A percentile compares a stretch with the other conserved stretches of the same genome.
Conservation (phyloP, 1,140 invertebrate genomes). For the Drosophila ananassae region DNA sequence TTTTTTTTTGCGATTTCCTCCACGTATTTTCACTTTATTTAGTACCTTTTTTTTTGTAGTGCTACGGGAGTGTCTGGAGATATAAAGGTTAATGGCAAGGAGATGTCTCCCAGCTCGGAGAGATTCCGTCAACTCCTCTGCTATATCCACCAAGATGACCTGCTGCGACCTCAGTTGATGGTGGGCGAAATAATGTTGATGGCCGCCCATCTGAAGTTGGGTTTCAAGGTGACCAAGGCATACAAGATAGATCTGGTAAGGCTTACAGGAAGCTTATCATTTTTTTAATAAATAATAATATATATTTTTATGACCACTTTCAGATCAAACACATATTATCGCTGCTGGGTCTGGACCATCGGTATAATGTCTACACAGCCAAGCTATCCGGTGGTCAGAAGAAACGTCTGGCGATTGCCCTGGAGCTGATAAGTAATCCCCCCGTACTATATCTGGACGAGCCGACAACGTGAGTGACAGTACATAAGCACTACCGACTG, state of each 20-base stretch:
- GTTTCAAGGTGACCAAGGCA: conserved; percentile 85
- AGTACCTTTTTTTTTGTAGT: conserved; percentile 70
- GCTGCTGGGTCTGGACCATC: conserved; percentile 88
- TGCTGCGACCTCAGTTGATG: conserved; percentile 91
- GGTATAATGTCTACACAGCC: conserved; percentile 88
- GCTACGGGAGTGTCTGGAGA: conserved; percentile 87
- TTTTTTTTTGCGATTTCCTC: conserved; percentile 29
- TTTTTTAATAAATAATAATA: not conserved
- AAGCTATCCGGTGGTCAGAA: conserved; percentile 94
- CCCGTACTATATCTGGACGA: conserved; percentile 97
- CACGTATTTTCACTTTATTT: conserved; percentile 22
- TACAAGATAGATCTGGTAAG: conserved; percentile 74
- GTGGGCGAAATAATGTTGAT: conserved; percentile 93
- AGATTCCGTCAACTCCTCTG: conserved; percentile 91
- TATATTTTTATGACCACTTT: not conserved
- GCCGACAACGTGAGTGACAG: conserved; percentile 92
- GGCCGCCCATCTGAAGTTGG: conserved; percentile 94
- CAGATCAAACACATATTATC: conserved; percentile 89
- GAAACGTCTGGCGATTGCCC: conserved; percentile 94
- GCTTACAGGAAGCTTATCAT: not conserved
- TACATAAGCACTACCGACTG: conserved; percentile 17
- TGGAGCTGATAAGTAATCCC: conserved; percentile 94
- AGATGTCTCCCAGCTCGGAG: conserved; percentile 88
- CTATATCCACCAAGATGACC: conserved; percentile 96
- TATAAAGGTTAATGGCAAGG: conserved; percentile 90